A percentile compares a stretch with the other conserved stretches of the same genome.
Evolutionary conservation across 1,140 invertebrate genomes (phyloP).

Genomic region (Euwallacea similis): DNA sequence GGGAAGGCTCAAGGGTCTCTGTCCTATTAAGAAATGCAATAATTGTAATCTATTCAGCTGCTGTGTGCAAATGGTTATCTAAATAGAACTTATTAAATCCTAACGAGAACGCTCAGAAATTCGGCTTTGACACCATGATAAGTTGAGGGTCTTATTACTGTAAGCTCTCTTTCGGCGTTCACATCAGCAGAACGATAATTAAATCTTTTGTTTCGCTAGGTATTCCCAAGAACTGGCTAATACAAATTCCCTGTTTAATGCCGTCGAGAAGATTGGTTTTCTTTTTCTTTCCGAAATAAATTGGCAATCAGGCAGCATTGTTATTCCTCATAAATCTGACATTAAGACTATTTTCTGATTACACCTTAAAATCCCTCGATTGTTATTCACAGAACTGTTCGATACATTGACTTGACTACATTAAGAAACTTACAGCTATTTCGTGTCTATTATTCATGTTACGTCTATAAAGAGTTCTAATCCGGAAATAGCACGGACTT

Average conservation of each 20-base stretch:
- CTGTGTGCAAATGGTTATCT: background rate
- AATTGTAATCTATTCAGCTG: too few species aligned
- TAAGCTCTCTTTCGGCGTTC: slow-evolving; percentile 3
- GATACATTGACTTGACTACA: too few species aligned
- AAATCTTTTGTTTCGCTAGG: slow-evolving; percentile 19
- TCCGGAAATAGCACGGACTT: too few species aligned
- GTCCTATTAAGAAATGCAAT: too few species aligned
- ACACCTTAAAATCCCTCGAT: too few species aligned
- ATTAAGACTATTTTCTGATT: too few species aligned
- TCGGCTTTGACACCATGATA: background rate
- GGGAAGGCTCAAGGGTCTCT: too few species aligned
- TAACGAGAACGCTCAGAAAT: slow-evolving; percentile 3
- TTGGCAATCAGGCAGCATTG: slow-evolving; percentile 3
- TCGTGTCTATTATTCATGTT: too few species aligned
- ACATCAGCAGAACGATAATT: slow-evolving; percentile 11
- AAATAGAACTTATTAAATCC: slow-evolving; percentile 4
- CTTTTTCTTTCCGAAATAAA: background rate
- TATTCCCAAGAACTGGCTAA: slow-evolving; percentile 1
- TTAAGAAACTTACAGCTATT: too few species aligned
- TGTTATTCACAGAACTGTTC: too few species aligned
- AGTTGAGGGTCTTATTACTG: slow-evolving; percentile 6
- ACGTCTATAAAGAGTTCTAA: too few species aligned
- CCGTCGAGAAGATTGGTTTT: slow-evolving; percentile 1
- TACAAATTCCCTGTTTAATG: slow-evolving; percentile 4
- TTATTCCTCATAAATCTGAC: background rate